Evolutionary conservation across 2,797 vertebrate genomes (phyloP).

Genomic region (Oryzias dopingdopingensis): DNA sequence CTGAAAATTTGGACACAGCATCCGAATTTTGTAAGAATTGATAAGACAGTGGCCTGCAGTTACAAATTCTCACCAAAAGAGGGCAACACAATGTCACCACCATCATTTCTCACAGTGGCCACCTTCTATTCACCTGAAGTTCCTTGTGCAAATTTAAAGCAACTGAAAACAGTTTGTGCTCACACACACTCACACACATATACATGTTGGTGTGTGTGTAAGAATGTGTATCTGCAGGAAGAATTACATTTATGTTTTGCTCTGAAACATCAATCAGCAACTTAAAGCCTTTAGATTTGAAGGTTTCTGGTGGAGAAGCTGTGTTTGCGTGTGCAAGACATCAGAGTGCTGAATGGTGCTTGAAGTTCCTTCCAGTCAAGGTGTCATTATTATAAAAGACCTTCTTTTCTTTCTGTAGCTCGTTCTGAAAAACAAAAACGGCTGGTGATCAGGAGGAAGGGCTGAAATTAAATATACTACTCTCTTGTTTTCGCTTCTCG

Average conservation of each 20-base stretch:
- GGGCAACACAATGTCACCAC: slow-evolving; percentile 81
- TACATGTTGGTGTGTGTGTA: neutral
- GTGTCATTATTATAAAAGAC: slow-evolving; percentile 70
- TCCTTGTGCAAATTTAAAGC: neutral
- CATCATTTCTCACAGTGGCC: slow-evolving; percentile 2
- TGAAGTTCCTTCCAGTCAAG: slow-evolving; percentile 72
- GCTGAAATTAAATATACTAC: slow-evolving; percentile 48
- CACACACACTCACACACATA: neutral
- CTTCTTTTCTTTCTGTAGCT: slow-evolving; percentile 37
- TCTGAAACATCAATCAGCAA: slow-evolving; percentile 69
- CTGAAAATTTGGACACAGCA: too few species aligned
- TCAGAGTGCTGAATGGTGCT: slow-evolving; percentile 57
- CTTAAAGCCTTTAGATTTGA: slow-evolving; percentile 54
- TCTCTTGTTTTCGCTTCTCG: slow-evolving; percentile 25
- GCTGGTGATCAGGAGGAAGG: slow-evolving; percentile 1
- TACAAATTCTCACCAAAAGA: slow-evolving; percentile 77
- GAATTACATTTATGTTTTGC: slow-evolving; percentile 76
- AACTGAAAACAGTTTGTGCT: neutral
- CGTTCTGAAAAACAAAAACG: slow-evolving; percentile 38
- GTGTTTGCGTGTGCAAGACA: too few species aligned
- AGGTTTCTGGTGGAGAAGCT: too few species aligned
- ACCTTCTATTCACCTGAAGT: slow-evolving; percentile 16
- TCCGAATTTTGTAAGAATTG: too few species aligned
- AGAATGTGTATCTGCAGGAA: neutral
- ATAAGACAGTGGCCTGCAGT: slow-evolving; percentile 63